These are phyloP conservation scores for Intellagama lesueurii DNA, from an alignment of 2,797 vertebrate species.

Conservation along the genomic window DNA sequence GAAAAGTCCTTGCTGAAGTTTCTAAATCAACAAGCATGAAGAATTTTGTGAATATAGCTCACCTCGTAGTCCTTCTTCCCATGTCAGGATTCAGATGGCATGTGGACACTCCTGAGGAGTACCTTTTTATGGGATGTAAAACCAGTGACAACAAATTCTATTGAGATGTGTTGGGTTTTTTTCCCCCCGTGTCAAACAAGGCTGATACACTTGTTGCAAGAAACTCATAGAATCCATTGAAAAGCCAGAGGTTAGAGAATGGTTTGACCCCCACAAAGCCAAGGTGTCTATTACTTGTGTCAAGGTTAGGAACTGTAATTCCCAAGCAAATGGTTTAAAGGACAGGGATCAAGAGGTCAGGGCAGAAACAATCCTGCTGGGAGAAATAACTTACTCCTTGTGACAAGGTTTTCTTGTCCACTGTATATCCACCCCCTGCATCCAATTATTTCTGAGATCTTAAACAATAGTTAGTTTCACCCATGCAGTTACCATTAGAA, in stretches of 20 bases:
- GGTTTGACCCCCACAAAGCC: neutral
- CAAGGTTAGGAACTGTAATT: constrained; percentile 1
- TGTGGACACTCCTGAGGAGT: no score
- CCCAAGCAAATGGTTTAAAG: constrained; percentile 1
- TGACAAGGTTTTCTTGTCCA: constrained; percentile 6
- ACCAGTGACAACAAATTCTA: no score
- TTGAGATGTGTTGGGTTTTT: no score
- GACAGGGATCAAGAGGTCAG: constrained; percentile 15
- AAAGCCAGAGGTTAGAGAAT: neutral
- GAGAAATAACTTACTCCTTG: neutral
- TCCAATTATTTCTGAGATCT: neutral
- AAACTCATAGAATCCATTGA: neutral
- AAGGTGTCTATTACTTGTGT: neutral
- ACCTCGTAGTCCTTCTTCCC: no score
- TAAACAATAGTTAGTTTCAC: constrained; percentile 9
- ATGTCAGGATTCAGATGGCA: no score
- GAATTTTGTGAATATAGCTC: no score
- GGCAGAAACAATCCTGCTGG: neutral
- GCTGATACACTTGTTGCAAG: neutral
- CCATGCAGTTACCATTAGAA: constrained; percentile 20
- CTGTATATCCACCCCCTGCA: neutral
- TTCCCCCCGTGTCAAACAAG: neutral
- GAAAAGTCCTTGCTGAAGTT: no score
- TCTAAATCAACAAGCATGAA: no score
- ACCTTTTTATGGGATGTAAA: no score